Evolutionary conservation across 2,888 invertebrate species (phyloP), one percentile per base, ranked within the genome.

Genomic region (Lasioglossum villosulum): DNA sequence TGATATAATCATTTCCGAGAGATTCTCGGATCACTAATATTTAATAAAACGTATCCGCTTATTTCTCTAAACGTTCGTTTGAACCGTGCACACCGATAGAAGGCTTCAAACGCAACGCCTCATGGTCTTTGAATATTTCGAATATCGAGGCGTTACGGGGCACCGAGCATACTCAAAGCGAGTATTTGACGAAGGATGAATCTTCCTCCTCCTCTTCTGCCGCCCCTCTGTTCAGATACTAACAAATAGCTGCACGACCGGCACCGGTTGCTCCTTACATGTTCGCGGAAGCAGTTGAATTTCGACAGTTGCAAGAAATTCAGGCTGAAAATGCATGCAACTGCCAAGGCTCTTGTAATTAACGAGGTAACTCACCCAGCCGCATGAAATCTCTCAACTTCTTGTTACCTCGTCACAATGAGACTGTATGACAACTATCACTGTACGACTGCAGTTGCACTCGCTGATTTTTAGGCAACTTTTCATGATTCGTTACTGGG

Each of bases 111-210:
- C n/a, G 30, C 72, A 71, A 71, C 63, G 70, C 66, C 80, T 72
- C 75, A 34, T 66, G 34, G 42, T 75, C 66, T 73, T 76, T 45
- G 76, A 76, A 76, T 68, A 56, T 56, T 66, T 56, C 37, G 80
- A 80, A 80, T 72, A 73, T 76, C 56, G 73, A 76, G 52, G 23
- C 68, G 56, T 68, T 39, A 37, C 73, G 73, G 48, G n/a, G 71
- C 75, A 66, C 23, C 48, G 63, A 63, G n/a, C 37, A 27, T 6
- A 10, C 14, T 76, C 80, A 37, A 77, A 76, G 63, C 76, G 72
- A 77, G 73, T 73, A 68, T 81, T 81, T 68, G 39, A 27, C 73
- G 39, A n/a, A 70, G 63, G 72, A 52, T 83, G 70, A 63, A 72
- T 72, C 39, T 39, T 39, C 63, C 45, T 52, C 14, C 19, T n/a